Base-by-base conservation (phyloP, 2,888 invertebrate species). In the Synanthedon andrenaeformis region DNA sequence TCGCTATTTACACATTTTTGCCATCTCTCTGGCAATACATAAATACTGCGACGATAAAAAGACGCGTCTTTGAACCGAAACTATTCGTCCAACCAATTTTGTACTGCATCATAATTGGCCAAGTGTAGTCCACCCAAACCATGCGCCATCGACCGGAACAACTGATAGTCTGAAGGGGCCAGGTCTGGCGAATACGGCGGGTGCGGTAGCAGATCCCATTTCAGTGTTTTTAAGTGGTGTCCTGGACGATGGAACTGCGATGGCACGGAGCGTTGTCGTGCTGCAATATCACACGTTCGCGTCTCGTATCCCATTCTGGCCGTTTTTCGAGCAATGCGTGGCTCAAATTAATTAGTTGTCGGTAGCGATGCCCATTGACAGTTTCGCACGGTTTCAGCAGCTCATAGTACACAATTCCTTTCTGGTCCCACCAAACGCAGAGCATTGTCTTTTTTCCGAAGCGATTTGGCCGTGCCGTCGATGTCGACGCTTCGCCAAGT, bases 161-260 rank as follows among this genome's bases (percentile, higher is more conserved):
- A 23, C 41, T 51, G 35, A 2, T 51, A 51, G 4, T 51, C 41
- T 5, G 51, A 28, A 1, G 41, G 51, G 6, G 51, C 51, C 4
- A 35, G 5, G 41, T 51, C 51, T 51, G 51, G 51, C n/a, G 51
- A 51, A 10, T 51, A 35, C 12, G 51, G 35, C 51, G 51, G 35
- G 41, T 51, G 41, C 1, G 6, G 8, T 28, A 51, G 51, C 4
- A 51, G 23, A n/a, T 51, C 51, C 51, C 41, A 51, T 23, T 23
- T 23, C 19, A 23, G 4, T 23, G 19, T 23, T 23, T 23, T 23
- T 23, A 23, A n/a, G n/a, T 23, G 19, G 19, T 23, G 51, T n/a
- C 13, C 13, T 49, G 5, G n/a, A 49, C 17, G n/a, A 49, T 8
- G 6, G 6, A n/a, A n/a, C 6, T 11, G 11, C 5, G 6, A 49